A percentile compares a stretch with the other conserved stretches of the same genome.
phyloP scores from a whole-genome alignment of 2,113 vertebrate species.

The Clarias magur region DNA sequence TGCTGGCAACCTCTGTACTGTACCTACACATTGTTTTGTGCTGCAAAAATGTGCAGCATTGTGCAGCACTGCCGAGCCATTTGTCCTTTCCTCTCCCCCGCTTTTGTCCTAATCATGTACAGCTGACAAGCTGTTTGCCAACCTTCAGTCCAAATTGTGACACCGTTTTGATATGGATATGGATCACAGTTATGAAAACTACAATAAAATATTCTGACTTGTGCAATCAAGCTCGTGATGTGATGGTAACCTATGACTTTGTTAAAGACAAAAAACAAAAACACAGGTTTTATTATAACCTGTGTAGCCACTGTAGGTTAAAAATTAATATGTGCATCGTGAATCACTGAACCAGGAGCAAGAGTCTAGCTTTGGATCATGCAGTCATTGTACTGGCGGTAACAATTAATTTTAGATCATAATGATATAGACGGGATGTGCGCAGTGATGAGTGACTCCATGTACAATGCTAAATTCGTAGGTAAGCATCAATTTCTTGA shows the following conservation, averaged over 20 bases:
- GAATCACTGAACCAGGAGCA: neutral
- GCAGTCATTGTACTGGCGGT: neutral
- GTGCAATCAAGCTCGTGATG: neutral
- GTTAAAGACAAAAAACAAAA: neutral
- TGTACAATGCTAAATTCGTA: neutral
- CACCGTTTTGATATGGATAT: neutral
- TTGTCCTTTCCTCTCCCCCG: neutral
- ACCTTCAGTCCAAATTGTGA: neutral
- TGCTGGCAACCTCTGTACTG: neutral
- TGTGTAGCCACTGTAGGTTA: neutral
- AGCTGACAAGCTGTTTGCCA: neutral
- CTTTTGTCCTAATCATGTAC: neutral
- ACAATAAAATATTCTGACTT: neutral
- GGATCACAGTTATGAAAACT: neutral
- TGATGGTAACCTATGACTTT: neutral
- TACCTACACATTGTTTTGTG: neutral
- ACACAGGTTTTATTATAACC: no score
- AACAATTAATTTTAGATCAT: conserved; percentile 3
- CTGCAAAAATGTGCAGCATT: neutral
- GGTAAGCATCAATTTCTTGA: neutral
- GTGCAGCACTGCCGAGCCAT: neutral
- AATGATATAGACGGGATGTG: neutral
- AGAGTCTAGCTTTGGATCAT: neutral
- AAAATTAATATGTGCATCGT: neutral
- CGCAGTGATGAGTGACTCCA: neutral